Percentiles rank a stretch among this genome's conserved stretches.
Evolutionary conservation across 2,888 invertebrate species (phyloP).

Genomic region (Fragum whitleyi): DNA sequence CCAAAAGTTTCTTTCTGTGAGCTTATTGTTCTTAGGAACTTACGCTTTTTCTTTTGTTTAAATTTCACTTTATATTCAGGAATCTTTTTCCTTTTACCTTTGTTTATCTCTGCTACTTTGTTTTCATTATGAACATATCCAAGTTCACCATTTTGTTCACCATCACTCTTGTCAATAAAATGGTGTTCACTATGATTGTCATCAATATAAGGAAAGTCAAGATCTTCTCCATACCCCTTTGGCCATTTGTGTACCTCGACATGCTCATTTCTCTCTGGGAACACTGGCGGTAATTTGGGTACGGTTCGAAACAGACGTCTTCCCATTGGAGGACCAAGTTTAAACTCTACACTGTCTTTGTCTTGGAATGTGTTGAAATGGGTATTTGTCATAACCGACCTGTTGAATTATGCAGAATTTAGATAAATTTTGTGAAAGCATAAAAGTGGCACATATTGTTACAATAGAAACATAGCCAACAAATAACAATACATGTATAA

Average conservation of each 20-base stretch:
- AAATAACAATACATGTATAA: no score
- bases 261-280: neutral
- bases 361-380: conserved; percentile 4
- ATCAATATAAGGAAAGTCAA: conserved; percentile 15
- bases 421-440: neutral
- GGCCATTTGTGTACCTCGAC: neutral
- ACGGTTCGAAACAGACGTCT: neutral
- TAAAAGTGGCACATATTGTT: neutral
- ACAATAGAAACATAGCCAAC: neutral
- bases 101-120: neutral
- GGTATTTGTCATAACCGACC: conserved; percentile 19
- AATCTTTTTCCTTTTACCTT: neutral
- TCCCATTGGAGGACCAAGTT: neutral
- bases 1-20: neutral
- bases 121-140: neutral
- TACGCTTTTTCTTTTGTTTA: neutral
- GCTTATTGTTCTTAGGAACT: neutral
- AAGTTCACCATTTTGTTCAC: neutral
- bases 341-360: neutral
- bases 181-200: neutral
- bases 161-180: neutral
- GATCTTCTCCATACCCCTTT: neutral
- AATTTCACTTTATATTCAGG: neutral
- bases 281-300: neutral
- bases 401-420: neutral